phyloP scores from a whole-genome alignment of 2,113 vertebrate species.

The Scopus umbretta region DNA sequence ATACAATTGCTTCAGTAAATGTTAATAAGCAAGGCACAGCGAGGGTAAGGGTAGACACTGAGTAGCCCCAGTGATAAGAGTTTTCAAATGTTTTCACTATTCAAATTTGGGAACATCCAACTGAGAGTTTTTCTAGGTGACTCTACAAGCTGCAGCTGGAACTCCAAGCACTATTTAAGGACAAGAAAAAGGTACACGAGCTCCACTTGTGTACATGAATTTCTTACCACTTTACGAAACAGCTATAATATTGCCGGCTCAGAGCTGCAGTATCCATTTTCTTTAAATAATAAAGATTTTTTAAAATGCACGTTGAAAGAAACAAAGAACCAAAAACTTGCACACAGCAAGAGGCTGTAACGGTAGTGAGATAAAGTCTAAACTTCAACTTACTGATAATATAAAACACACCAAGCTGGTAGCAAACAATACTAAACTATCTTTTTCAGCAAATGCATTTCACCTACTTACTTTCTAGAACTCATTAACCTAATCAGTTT shows the following conservation, averaged over 20 bases:
- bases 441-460: neutral
- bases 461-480: neutral
- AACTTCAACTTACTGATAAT: neutral
- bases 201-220: neutral
- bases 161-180: neutral
- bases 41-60: neutral
- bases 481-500: neutral
- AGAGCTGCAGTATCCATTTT: neutral
- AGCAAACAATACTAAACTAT: neutral
- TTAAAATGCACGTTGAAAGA: neutral
- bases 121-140: neutral
- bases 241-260: neutral
- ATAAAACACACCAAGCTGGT: neutral
- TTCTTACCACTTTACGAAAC: neutral
- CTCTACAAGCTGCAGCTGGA: neutral
- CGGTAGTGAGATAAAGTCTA: neutral
- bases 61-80: neutral
- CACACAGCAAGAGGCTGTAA: neutral
- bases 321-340: neutral
- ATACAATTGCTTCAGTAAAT: neutral
- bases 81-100: neutral
- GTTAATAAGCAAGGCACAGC: neutral
- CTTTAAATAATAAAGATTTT: neutral
- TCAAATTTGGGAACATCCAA: neutral
- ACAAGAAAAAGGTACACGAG: neutral